Base-by-base conservation (phyloP, 2,113 vertebrate genomes). In the Megaceryle maxima region DNA sequence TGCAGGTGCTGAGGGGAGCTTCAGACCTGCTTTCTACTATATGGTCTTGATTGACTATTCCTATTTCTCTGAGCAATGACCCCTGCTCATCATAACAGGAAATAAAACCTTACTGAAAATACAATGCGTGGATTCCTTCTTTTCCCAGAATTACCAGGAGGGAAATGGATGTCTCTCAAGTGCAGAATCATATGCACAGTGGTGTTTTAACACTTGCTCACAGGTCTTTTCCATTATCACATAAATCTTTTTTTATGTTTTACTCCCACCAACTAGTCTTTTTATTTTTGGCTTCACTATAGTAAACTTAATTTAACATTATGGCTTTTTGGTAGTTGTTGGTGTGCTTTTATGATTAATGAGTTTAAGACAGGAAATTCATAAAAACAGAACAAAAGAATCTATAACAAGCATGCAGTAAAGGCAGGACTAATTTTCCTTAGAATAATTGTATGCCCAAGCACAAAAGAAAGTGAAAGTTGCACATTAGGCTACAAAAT, bases 261-360 rank as follows among this genome's bases (percentile, higher is more conserved):
- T 59, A 90, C 87, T 96, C 92, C 94, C 68, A 96, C 88, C 29
- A 37, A 82, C 57, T 57, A 95, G 83, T 73, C 86, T 91, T 95
- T 95, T 94, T 95, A 88, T 93, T 95, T 95, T 91, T 94, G 90
- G 90, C 86, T 96, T 94, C 92, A 92, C 83, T 94, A 92, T 81
- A 95, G 94, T 96, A 94, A 96, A 95, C 83, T 86, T 95, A 94
- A 97, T 92, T 94, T 93, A 95, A 88, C 73, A 92, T 86, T 68
- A 93, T 0, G 0, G 67, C 60, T 80, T 90, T 85, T 95, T 88
- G 69, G 88, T 95, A 79, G 88, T 64, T 95, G 80, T 94, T 94
- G 83, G 81, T 95, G 88, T 95, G 66, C 73, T 94, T 87, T 94
- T 87, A 83, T 87, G 92, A 95, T 91, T 94, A 95, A 94, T 94